Conservation (phyloP, 1,140 invertebrate genomes). For the Lysiphlebus fabarum region DNA sequence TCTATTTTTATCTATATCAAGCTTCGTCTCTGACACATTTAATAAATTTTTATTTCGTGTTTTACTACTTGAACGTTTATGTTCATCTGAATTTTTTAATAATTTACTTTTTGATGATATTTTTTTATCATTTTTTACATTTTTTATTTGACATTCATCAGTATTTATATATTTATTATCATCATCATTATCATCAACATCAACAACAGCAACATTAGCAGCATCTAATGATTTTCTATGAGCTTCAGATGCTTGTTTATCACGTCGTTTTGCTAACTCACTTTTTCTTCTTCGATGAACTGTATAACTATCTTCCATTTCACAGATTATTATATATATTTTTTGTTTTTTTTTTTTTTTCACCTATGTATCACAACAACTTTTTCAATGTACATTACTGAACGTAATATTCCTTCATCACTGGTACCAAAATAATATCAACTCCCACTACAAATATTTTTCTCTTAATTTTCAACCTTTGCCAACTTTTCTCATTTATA, state of each 20-base stretch:
- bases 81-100: background rate
- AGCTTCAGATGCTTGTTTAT: conserved; percentile 46
- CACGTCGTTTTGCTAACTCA: conserved; percentile 41
- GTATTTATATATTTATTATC: conserved; percentile 10
- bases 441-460: too few species aligned
- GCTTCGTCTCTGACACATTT: too few species aligned
- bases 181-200: conserved; percentile 44
- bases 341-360: too few species aligned
- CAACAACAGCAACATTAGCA: conserved; percentile 26
- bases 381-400: background rate
- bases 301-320: conserved; percentile 52
- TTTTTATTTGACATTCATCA: conserved; percentile 46
- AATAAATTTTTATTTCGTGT: too few species aligned
- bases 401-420: background rate
- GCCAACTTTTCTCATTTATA: too few species aligned
- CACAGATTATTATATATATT: conserved; percentile 15
- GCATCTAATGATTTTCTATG: conserved; percentile 9
- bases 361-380: background rate
- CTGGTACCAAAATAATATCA: background rate
- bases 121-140: conserved; percentile 29
- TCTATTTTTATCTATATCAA: too few species aligned
- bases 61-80: background rate
- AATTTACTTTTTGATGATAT: background rate
- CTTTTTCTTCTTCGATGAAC: conserved; percentile 49
- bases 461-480: too few species aligned